phyloP scores from a whole-genome alignment of 2,888 invertebrate species.

The Drepanosiphum platanoidis region DNA sequence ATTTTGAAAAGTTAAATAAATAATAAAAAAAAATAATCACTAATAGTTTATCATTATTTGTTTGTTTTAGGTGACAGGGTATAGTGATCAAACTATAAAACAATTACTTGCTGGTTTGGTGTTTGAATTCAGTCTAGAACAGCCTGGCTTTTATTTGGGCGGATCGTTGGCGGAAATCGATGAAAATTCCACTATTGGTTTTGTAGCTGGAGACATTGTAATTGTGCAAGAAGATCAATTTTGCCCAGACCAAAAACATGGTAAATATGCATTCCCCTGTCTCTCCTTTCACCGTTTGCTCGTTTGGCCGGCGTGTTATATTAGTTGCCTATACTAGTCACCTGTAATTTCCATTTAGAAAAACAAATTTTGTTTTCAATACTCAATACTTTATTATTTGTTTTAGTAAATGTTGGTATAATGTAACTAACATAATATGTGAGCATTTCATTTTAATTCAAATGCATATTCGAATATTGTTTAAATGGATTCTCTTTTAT shows the following conservation, averaged over 20 bases:
- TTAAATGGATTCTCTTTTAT: too few species aligned
- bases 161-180: slow-evolving; percentile 75
- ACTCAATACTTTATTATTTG: too few species aligned
- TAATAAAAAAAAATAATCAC: too few species aligned
- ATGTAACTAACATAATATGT: too few species aligned
- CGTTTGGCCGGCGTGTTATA: neutral
- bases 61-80: slow-evolving; percentile 67
- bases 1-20: too few species aligned
- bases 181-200: slow-evolving; percentile 71
- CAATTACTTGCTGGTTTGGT: slow-evolving; percentile 69
- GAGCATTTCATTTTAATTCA: too few species aligned
- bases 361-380: neutral
- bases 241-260: slow-evolving; percentile 71
- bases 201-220: slow-evolving; percentile 74
- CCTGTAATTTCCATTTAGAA: neutral
- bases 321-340: slow-evolving; percentile 16
- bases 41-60: neutral
- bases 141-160: slow-evolving; percentile 72
- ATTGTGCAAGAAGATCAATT: slow-evolving; percentile 73
- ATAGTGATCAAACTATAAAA: slow-evolving; percentile 68
- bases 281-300: neutral
- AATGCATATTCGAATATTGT: too few species aligned
- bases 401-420: too few species aligned
- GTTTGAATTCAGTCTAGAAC: slow-evolving; percentile 69
- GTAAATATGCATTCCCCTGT: slow-evolving; percentile 65